phyloP scores from a whole-genome alignment of 2,113 vertebrate genomes.

The Neodon shergylaensis region DNA sequence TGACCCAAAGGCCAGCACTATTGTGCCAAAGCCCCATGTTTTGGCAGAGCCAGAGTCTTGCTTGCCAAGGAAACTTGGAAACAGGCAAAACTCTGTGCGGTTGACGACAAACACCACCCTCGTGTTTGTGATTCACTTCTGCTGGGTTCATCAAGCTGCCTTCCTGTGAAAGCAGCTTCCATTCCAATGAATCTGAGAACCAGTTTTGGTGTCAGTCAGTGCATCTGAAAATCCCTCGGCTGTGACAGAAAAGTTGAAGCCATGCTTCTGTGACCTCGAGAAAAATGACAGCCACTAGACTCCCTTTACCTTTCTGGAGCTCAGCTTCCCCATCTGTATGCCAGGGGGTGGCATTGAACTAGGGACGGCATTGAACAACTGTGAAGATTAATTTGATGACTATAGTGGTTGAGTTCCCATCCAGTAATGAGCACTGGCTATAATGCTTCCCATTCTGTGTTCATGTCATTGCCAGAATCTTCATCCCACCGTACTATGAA shows the following conservation, averaged over 20 bases:
- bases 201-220: conserved; percentile 11
- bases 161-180: conserved; percentile 26
- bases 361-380: neutral
- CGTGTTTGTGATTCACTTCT: conserved; percentile 76
- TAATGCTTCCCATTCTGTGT: neutral
- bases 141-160: conserved; percentile 47
- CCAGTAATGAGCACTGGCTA: neutral
- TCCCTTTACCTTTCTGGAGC: neutral
- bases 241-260: neutral
- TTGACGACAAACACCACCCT: conserved; percentile 69
- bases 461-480: neutral
- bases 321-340: neutral
- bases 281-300: neutral
- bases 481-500: neutral
- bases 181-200: neutral
- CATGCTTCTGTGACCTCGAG: neutral
- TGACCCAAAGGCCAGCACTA: conserved; percentile 40
- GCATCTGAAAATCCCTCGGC: neutral
- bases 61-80: conserved; percentile 66
- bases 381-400: neutral
- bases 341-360: neutral
- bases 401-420: neutral
- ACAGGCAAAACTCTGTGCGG: conserved; percentile 60
- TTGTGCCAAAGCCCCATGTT: conserved; percentile 63
- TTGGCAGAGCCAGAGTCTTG: conserved; percentile 30